Evolutionary conservation across 1,140 invertebrate genomes (phyloP).

Genomic region (Cotesia vestalis): DNA sequence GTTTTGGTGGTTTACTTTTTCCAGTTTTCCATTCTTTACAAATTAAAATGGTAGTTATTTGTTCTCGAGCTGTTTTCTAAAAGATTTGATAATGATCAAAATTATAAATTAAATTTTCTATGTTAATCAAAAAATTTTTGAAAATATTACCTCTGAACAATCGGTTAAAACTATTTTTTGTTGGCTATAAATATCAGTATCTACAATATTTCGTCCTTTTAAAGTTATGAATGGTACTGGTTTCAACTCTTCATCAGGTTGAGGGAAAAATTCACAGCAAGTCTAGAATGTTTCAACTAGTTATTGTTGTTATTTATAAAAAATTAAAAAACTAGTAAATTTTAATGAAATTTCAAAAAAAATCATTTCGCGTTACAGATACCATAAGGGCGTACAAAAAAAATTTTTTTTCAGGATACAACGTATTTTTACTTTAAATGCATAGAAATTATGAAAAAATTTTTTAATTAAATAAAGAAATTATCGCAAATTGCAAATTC

Average conservation of each 20-base stretch:
- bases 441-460: too few relatives aligned
- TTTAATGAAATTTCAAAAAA: conserved; percentile 8
- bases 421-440: too few relatives aligned
- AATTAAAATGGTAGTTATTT: conserved; percentile 42
- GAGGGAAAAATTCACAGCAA: conserved; percentile 43
- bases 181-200: conserved; percentile 35
- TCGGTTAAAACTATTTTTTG: conserved; percentile 42
- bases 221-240: conserved; percentile 46
- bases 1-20: conserved; percentile 37
- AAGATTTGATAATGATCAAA: neutral
- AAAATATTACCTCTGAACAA: conserved; percentile 38
- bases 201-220: conserved; percentile 25
- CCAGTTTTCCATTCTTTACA: conserved; percentile 45
- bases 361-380: neutral
- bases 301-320: conserved; percentile 6
- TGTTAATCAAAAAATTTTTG: neutral
- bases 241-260: conserved; percentile 38
- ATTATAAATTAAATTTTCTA: neutral
- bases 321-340: neutral
- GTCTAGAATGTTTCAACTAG: conserved; percentile 33
- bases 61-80: conserved; percentile 16
- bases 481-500: too few relatives aligned
- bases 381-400: too few relatives aligned
- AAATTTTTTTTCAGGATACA: too few relatives aligned
- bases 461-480: too few relatives aligned